Conservation (phyloP, 2,113 vertebrate species). For the Vulpes lagopus region DNA sequence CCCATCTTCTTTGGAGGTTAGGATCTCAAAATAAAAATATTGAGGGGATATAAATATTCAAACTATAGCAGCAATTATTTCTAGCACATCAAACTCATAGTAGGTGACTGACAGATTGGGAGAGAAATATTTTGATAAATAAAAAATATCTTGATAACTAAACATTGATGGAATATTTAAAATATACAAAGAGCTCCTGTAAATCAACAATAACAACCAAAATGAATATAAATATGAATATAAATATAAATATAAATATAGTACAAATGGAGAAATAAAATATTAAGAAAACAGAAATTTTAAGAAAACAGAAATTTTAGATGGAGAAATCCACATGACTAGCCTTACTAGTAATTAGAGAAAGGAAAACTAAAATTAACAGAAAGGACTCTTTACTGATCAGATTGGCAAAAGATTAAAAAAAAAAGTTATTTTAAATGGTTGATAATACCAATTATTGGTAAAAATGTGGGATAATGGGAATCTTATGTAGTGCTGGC, state of each 20-base stretch:
- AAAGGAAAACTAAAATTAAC: background rate
- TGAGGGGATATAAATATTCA: background rate
- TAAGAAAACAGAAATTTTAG: background rate
- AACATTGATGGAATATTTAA: background rate
- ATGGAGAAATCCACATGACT: background rate
- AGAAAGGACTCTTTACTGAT: background rate
- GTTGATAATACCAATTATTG: background rate
- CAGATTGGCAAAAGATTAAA: background rate
- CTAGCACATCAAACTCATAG: background rate
- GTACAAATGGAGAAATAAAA: background rate
- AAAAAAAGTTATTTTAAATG: background rate
- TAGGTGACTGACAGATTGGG: background rate
- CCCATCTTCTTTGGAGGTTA: background rate
- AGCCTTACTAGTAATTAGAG: background rate
- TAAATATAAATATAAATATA: background rate
- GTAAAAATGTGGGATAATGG: background rate
- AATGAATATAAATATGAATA: background rate
- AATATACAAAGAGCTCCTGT: background rate
- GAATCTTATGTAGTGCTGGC: background rate
- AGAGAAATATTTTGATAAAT: background rate
- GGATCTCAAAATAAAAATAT: background rate
- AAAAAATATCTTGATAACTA: background rate
- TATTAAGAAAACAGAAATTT: too few species aligned
- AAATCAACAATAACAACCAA: background rate
- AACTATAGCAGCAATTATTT: background rate